phyloP scores from a whole-genome alignment of 2,113 vertebrate species.

The Calonectris borealis region DNA sequence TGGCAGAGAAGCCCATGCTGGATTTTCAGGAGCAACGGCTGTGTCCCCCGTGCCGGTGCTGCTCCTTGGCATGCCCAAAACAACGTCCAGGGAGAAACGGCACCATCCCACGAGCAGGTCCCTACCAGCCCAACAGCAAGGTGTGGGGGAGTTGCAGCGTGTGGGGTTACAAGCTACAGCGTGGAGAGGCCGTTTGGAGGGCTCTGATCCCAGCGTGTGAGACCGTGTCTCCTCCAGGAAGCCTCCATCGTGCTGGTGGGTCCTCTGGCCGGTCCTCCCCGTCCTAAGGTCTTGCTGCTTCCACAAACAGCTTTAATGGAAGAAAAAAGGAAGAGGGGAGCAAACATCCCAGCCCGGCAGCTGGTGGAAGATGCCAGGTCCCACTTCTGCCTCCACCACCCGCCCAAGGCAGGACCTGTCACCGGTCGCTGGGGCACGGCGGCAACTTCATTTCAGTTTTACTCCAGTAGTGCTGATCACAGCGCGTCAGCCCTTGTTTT shows the following conservation, averaged over 20 bases:
- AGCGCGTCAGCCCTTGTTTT: neutral
- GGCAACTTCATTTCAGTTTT: neutral
- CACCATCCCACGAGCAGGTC: fast-evolving
- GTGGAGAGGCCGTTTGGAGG: neutral
- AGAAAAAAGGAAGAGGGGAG: neutral
- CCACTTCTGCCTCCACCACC: neutral
- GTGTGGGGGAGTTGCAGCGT: fast-evolving
- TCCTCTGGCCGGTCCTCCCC: neutral
- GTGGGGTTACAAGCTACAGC: too few relatives aligned
- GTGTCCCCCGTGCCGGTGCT: fast-evolving
- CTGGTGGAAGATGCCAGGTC: neutral
- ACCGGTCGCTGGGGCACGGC: fast-evolving
- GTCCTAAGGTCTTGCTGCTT: neutral
- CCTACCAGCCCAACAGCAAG: neutral
- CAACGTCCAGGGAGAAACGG: neutral
- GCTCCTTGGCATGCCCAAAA: neutral
- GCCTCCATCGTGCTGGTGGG: neutral
- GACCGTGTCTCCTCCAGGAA: neutral
- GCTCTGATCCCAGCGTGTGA: neutral
- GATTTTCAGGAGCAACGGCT: neutral
- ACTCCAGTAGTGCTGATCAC: fast-evolving
- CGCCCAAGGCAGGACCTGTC: neutral
- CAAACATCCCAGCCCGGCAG: fast-evolving
- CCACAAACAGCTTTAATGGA: neutral
- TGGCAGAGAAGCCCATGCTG: neutral